Base-by-base conservation (phyloP, 2,113 vertebrate species). In the Psittacula cyanocephala region DNA sequence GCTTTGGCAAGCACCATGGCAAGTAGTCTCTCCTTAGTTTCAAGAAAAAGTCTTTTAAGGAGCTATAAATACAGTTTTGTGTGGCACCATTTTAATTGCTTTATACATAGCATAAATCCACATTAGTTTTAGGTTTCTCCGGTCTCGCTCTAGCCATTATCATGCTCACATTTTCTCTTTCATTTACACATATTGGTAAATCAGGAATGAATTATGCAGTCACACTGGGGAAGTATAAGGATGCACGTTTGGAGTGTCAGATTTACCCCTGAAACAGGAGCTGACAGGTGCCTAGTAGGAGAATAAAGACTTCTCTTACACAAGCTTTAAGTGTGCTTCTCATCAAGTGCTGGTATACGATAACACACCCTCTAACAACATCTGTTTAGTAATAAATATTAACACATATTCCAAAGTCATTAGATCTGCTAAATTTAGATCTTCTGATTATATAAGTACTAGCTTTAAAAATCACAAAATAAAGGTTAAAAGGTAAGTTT, bases 261-360 rank as follows among this genome's bases (percentile, higher is more conserved):
- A 83, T 96, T 44, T 94, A 94, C 39, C 74, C 86, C 75, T 57
- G 91, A 86, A 95, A 93, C 39, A 33, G 79, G 81, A 95, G 60
- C 89, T 44, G 79, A 74, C 93, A 95, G 95, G 80, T 95, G 96
- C 85, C 91, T 78, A 92, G 88, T 10, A 71, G 88, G 78, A 92
- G 72, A 88, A 78, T 18, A 46, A 57, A 89, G 81, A 75, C 46
- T 89, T 57, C 64, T 59, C 71, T 89, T 55, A 81, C 47, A 55
- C 17, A 39, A 60, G 41, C 78, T 71, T 70, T 44, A 76, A 74
- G 62, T 80, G 31, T 4, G 9, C 49, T 89, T 86, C 82, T 89
- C 85, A 90, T 91, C 64, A 70, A 17, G 19, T 27, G 9, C 62
- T 89, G 8, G 25, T 49, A 68, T 69, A 74, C 13, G 24, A 39